Evolutionary conservation across 2,113 vertebrate species (phyloP).

Genomic region (Cynoglossus semilaevis): DNA sequence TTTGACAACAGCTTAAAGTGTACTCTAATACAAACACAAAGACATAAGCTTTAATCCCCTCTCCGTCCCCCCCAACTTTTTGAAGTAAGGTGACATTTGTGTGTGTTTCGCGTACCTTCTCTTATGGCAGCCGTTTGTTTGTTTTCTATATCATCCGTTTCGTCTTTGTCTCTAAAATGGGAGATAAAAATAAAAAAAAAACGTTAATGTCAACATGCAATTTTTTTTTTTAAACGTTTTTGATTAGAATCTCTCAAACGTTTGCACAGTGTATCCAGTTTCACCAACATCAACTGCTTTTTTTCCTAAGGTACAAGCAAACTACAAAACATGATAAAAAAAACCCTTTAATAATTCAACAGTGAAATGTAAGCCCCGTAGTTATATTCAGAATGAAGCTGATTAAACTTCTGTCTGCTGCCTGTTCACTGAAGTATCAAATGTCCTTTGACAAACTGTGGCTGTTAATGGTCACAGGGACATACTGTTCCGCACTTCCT

Average conservation of each 20-base stretch:
- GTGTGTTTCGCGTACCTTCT: constrained; percentile 62
- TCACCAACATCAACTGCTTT: constrained; percentile 21
- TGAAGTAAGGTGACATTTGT: neutral
- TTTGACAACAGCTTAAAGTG: constrained; percentile 21
- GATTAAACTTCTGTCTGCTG: constrained; percentile 34
- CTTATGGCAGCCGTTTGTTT: constrained; percentile 61
- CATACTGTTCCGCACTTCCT: neutral
- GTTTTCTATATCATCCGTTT: constrained; percentile 73
- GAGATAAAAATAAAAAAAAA: constrained; percentile 2
- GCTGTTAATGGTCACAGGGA: constrained; percentile 31
- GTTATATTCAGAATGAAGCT: constrained; percentile 30
- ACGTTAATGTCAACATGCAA: neutral
- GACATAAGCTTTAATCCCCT: neutral
- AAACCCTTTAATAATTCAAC: constrained; percentile 51
- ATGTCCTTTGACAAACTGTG: constrained; percentile 43
- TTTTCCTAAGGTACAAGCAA: constrained; percentile 10
- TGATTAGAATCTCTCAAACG: too few species aligned
- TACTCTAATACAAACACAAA: constrained; percentile 17
- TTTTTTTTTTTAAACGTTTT: too few species aligned
- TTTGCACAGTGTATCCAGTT: constrained; percentile 6
- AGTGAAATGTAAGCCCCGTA: constrained; percentile 37
- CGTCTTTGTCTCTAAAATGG: constrained; percentile 63
- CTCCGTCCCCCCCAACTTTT: neutral
- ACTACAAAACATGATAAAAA: constrained; percentile 1
- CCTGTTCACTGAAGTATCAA: constrained; percentile 43